Evolutionary conservation across 2,113 vertebrate genomes (phyloP).

Genomic region (Chaetura pelagica): DNA sequence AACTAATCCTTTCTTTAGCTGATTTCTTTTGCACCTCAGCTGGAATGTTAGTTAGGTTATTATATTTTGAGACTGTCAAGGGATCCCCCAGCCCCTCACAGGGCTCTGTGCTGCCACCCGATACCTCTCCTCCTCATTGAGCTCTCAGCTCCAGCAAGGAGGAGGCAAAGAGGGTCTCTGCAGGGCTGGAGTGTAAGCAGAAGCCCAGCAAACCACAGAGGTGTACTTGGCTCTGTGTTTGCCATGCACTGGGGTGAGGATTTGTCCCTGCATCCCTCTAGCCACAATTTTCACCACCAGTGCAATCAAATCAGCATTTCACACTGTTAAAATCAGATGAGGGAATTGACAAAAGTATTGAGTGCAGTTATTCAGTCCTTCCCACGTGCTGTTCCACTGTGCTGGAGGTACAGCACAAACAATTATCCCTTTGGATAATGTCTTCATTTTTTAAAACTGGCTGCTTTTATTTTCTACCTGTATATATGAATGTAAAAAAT

Average conservation of each 20-base stretch:
- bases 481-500: not conserved
- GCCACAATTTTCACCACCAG: slow-evolving; percentile 15
- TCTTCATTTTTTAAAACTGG: not conserved
- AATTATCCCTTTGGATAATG: slow-evolving; percentile 37
- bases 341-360: slow-evolving; percentile 62
- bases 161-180: not conserved
- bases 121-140: not conserved
- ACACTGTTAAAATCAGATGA: slow-evolving; percentile 24
- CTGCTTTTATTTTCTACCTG: not conserved
- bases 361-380: slow-evolving; percentile 29
- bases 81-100: not conserved
- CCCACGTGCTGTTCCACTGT: slow-evolving; percentile 42
- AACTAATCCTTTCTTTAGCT: not conserved
- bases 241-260: not conserved
- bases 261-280: not conserved
- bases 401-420: slow-evolving; percentile 24
- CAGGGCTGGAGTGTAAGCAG: rapidly evolving
- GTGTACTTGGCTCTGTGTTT: not conserved
- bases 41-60: not conserved
- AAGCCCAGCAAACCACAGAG: not conserved
- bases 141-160: not conserved
- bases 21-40: not conserved
- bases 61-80: not conserved
- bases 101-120: not conserved
- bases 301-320: slow-evolving; percentile 1